Base-by-base conservation (phyloP, 1,140 invertebrate genomes). In the Bombus confusus region DNA sequence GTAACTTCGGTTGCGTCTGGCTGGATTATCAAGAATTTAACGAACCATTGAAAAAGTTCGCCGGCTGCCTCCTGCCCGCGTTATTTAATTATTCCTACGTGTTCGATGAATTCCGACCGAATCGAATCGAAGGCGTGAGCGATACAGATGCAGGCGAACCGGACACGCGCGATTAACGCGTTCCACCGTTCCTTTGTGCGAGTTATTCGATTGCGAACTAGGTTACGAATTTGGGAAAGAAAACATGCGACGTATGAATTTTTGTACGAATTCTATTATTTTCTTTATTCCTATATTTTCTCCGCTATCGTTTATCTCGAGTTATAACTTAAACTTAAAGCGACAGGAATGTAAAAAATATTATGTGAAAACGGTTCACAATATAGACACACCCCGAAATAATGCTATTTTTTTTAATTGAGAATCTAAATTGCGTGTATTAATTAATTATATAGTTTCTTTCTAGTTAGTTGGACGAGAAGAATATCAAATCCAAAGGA, bases 11-110 rank as follows among this genome's bases (percentile, higher is more conserved):
- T 78, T 52, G 74, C 39, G 37, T 77, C 81, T 83, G 81, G 31
- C 74, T 34, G 71, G 57, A 75, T 82, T 82, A 82, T 82, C 80
- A 82, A 59, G 71, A 82, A 82, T 75, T 82, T 82, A 82, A 82
- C 80, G 80, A 82, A 82, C 80, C 80, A 82, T 82, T 82, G 80
- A 82, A 82, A 82, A 82, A 74, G 57, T 64, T 75, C 80, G 31
- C 8, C 71, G 52, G 12, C 31, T 41, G 22, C 28, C 73, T n/a
- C 28, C 72, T n/a, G 25, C 71, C 75, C 22, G 68, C 57, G 68
- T 82, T 82, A 82, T 82, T 82, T 82, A 75, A 82, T 82, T 82
- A 82, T 82, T 75, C 22, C 71, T 43, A 64, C 52, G 80, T 37
- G 69, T 64, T 25, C 43, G 66, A 22, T 43, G 80, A 73, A 82